Conservation (phyloP, 2,113 vertebrate species). For the Manacus vitellinus region DNA sequence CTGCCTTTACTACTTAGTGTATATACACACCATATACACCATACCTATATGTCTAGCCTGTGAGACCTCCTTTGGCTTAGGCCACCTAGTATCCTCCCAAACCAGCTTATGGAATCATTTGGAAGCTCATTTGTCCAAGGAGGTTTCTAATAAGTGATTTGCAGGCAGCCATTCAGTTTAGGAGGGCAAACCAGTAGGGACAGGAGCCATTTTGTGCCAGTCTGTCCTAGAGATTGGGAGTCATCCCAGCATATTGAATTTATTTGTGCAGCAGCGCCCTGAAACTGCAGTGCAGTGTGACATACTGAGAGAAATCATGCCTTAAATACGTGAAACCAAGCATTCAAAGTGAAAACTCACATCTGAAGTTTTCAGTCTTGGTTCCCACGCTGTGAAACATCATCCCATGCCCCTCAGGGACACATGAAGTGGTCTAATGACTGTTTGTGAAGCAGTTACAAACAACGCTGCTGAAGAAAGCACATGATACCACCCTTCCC, state of each 20-base stretch:
- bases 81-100: neutral
- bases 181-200: neutral
- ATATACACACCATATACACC: neutral
- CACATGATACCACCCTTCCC: neutral
- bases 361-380: neutral
- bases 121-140: neutral
- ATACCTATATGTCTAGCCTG: neutral
- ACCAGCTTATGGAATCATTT: neutral
- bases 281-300: neutral
- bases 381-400: neutral
- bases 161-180: neutral
- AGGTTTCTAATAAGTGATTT: neutral
- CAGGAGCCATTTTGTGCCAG: neutral
- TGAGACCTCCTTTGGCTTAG: neutral
- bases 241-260: neutral
- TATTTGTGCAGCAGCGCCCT: neutral
- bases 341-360: neutral
- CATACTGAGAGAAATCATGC: accelerated
- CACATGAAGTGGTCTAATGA: neutral
- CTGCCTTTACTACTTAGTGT: neutral
- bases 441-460: neutral
- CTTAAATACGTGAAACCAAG: neutral
- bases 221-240: neutral
- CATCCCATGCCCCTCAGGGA: neutral
- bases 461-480: neutral